Evolutionary conservation across 2,888 invertebrate genomes (phyloP).

Genomic region (Amorpha juglandis): DNA sequence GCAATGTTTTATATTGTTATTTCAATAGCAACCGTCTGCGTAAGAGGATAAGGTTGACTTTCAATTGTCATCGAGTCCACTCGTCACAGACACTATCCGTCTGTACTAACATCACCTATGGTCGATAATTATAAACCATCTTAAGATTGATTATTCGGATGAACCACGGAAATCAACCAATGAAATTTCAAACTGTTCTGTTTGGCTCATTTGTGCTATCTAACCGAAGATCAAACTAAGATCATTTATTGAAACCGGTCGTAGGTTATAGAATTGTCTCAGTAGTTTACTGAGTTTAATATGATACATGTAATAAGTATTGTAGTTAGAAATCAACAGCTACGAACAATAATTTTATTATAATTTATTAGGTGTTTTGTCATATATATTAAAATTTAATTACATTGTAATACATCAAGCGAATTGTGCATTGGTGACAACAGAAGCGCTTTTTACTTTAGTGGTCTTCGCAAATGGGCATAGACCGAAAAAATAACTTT

Average conservation of each 20-base stretch:
- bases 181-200: no score
- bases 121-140: no score
- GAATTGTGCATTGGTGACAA: constrained; percentile 1
- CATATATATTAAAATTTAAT: constrained; percentile 1
- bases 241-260: no score
- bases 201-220: no score
- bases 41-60: background rate
- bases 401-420: background rate
- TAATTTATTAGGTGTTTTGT: constrained; percentile 8
- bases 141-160: no score
- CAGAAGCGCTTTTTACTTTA: constrained; percentile 8
- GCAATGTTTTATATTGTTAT: background rate
- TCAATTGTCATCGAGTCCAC: background rate
- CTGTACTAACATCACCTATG: background rate
- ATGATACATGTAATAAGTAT: background rate
- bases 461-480: background rate
- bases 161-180: no score
- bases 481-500: background rate
- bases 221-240: no score
- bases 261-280: background rate
- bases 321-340: background rate
- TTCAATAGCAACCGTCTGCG: background rate
- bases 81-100: background rate
- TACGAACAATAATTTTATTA: background rate
- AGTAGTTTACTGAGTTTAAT: background rate